Conservation (phyloP, 2,888 invertebrate genomes). For the Drepanosiphum platanoidis region DNA sequence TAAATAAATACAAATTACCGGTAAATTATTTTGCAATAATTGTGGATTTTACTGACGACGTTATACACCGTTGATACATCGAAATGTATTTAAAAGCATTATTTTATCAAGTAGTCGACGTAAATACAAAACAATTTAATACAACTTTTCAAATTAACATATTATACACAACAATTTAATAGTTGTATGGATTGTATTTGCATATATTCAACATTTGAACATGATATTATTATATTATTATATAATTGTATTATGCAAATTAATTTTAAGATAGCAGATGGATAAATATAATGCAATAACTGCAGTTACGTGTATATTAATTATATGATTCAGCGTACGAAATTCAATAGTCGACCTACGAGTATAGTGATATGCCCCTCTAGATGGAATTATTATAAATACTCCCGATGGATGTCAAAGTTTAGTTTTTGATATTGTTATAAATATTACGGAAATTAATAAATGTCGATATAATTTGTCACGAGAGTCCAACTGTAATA, state of each 20-base stretch:
- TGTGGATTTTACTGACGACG: background rate
- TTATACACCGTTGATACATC: background rate
- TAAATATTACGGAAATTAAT: too few species aligned
- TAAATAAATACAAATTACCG: slow-evolving; percentile 24
- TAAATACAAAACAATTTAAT: background rate
- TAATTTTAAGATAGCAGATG: background rate
- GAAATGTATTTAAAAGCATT: background rate
- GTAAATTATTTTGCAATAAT: slow-evolving; percentile 23
- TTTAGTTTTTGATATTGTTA: too few species aligned
- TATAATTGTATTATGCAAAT: background rate
- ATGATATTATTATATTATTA: background rate
- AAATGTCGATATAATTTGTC: too few species aligned
- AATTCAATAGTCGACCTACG: background rate
- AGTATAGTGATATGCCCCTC: too few species aligned
- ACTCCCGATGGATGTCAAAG: too few species aligned
- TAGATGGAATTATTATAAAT: too few species aligned
- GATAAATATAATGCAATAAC: background rate
- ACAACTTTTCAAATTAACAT: background rate
- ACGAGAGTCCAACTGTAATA: too few species aligned
- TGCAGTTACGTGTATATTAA: background rate
- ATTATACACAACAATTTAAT: background rate
- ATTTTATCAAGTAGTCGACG: background rate
- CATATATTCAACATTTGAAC: too few species aligned
- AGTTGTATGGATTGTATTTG: too few species aligned
- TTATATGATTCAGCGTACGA: background rate